These are phyloP conservation scores for Drosophila nigromelanica DNA, from an alignment of 1,140 invertebrate genomes.

Conservation along the genomic window DNA sequence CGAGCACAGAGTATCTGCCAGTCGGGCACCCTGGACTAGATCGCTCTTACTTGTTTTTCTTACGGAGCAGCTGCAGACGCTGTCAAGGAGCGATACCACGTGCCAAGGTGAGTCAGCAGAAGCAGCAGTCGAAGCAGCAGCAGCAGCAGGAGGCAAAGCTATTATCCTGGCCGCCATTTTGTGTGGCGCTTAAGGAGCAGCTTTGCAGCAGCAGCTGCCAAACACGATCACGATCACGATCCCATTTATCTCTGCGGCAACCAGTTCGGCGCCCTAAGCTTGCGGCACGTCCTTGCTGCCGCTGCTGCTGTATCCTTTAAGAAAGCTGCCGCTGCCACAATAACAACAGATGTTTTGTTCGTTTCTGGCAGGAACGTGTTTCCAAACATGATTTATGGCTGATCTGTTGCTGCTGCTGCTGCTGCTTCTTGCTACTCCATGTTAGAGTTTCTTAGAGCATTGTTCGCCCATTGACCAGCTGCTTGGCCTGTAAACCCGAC, in stretches of 20 bases:
- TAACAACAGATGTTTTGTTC: slow-evolving; percentile 66
- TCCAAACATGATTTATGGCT: slow-evolving; percentile 79
- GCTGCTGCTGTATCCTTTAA: slow-evolving; percentile 50
- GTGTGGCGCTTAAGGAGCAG: slow-evolving; percentile 37
- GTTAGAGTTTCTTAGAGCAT: slow-evolving; percentile 44
- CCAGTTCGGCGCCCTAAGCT: slow-evolving; percentile 77
- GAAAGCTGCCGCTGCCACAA: slow-evolving; percentile 60
- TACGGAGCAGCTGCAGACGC: slow-evolving; percentile 39
- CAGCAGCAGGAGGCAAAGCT: slow-evolving; percentile 47
- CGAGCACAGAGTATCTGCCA: no score
- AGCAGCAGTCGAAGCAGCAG: slow-evolving; percentile 28
- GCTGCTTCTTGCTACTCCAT: slow-evolving; percentile 41
- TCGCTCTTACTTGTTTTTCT: slow-evolving; percentile 1
- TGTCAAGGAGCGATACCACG: slow-evolving; percentile 49
- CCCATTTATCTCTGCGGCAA: slow-evolving; percentile 66
- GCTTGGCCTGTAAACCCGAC: slow-evolving; percentile 40
- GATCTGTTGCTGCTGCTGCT: slow-evolving; percentile 23
- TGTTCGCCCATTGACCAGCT: slow-evolving; percentile 76
- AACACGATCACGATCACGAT: slow-evolving; percentile 38
- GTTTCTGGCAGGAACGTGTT: slow-evolving; percentile 61
- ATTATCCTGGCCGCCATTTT: slow-evolving; percentile 63
- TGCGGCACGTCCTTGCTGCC: slow-evolving; percentile 63
- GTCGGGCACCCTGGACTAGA: not conserved
- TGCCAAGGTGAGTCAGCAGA: slow-evolving; percentile 69
- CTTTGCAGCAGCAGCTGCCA: slow-evolving; percentile 30